These are phyloP conservation scores for Zaprionus camerounensis DNA, from an alignment of 1,140 invertebrate genomes.

Conservation along the genomic window DNA sequence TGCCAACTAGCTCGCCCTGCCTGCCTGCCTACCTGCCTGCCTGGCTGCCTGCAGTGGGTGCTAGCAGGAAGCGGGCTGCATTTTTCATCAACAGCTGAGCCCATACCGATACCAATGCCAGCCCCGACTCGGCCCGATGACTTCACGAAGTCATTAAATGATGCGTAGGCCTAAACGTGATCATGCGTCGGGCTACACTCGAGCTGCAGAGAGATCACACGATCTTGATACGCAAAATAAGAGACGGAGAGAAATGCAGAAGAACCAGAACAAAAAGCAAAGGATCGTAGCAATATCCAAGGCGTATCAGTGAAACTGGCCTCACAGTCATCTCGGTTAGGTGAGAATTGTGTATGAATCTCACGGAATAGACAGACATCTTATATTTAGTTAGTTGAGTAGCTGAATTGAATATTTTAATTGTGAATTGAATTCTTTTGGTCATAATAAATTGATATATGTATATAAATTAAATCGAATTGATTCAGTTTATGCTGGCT, in stretches of 20 bases:
- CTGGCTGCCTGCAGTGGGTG: conserved; percentile 27
- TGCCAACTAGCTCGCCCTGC: not conserved
- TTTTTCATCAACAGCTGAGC: conserved; percentile 71
- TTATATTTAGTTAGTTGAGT: not conserved
- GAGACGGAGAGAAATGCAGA: conserved; percentile 11
- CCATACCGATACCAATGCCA: not conserved
- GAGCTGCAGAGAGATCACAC: conserved; percentile 56
- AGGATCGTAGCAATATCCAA: conserved; percentile 4
- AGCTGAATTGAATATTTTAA: not conserved
- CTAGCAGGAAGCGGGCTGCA: conserved; percentile 37
- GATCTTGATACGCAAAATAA: conserved; percentile 63
- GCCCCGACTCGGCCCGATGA: not conserved
- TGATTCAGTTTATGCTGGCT: too few species aligned
- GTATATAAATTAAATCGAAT: too few species aligned
- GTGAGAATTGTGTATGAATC: conserved; percentile 64
- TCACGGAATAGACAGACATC: conserved; percentile 15
- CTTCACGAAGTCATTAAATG: conserved; percentile 77
- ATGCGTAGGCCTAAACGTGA: conserved; percentile 75
- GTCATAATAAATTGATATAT: too few species aligned
- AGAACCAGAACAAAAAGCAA: not conserved
- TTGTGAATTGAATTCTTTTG: not conserved
- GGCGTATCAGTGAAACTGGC: conserved; percentile 50
- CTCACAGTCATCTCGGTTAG: conserved; percentile 23
- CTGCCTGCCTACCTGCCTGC: too few species aligned
- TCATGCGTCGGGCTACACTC: conserved; percentile 57